Evolutionary conservation across 2,797 vertebrate genomes (phyloP).

Genomic region (Uromys caudimaculatus): DNA sequence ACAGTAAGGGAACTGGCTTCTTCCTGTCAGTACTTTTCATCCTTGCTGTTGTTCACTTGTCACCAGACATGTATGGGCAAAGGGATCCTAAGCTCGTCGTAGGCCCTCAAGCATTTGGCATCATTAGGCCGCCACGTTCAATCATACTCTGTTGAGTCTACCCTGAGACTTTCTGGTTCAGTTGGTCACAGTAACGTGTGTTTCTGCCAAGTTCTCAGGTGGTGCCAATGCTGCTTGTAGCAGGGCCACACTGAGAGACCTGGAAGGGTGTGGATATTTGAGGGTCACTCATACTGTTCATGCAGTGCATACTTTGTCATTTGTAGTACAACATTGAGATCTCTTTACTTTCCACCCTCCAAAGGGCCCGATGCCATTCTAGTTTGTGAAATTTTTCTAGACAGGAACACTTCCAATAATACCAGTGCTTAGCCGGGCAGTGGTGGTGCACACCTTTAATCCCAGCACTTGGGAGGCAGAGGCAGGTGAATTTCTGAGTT

Average conservation of each 20-base stretch:
- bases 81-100: neutral
- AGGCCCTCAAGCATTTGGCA: neutral
- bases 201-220: neutral
- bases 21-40: neutral
- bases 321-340: neutral
- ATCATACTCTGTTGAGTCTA: neutral
- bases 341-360: neutral
- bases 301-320: neutral
- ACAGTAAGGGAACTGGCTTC: neutral
- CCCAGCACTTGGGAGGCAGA: no score
- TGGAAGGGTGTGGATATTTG: neutral
- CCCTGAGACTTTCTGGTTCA: neutral
- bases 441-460: no score
- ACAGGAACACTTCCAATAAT: neutral
- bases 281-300: neutral
- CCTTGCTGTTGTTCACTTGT: neutral
- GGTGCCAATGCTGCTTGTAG: neutral
- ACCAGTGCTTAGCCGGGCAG: neutral
- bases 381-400: conserved; percentile 19
- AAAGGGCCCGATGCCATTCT: neutral
- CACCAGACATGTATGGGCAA: neutral
- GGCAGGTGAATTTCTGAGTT: no score
- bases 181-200: neutral
- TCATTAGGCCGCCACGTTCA: neutral
- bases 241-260: neutral